phyloP scores from a whole-genome alignment of 2,113 vertebrate genomes.

The Salvator merianae region DNA sequence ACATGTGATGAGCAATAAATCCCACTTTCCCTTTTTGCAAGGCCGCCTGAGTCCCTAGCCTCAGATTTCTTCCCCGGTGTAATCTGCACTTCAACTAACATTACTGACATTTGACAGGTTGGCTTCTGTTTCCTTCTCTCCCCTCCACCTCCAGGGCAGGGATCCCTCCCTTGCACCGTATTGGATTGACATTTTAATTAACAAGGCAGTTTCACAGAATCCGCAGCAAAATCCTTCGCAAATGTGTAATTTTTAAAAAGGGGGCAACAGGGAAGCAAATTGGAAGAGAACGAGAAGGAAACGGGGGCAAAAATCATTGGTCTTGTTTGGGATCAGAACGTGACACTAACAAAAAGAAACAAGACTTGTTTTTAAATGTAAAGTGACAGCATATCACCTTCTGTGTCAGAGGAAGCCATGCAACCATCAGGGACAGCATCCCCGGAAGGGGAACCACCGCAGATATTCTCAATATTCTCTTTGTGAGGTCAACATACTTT shows the following conservation, averaged over 20 bases:
- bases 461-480: too few relatives aligned
- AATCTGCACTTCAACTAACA: background rate
- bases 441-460: too few relatives aligned
- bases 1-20: too few relatives aligned
- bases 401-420: too few relatives aligned
- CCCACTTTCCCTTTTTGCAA: background rate
- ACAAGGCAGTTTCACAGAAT: background rate
- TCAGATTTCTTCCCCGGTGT: too few relatives aligned
- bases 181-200: constrained; percentile 10
- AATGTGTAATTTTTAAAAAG: background rate
- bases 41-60: background rate
- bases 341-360: background rate
- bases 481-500: too few relatives aligned
- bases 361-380: background rate
- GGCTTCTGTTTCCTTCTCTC: background rate
- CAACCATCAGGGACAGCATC: too few relatives aligned
- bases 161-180: background rate
- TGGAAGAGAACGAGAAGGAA: background rate
- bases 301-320: background rate
- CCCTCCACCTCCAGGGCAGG: background rate
- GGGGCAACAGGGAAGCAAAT: too few relatives aligned
- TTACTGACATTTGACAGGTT: background rate
- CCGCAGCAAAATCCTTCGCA: background rate
- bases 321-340: background rate
- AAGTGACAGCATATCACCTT: too few relatives aligned